Percentiles rank a stretch among this genome's conserved stretches.
These are phyloP conservation scores for Homalodisca vitripennis DNA, from an alignment of 1,140 invertebrate genomes.

Conservation along the genomic window DNA sequence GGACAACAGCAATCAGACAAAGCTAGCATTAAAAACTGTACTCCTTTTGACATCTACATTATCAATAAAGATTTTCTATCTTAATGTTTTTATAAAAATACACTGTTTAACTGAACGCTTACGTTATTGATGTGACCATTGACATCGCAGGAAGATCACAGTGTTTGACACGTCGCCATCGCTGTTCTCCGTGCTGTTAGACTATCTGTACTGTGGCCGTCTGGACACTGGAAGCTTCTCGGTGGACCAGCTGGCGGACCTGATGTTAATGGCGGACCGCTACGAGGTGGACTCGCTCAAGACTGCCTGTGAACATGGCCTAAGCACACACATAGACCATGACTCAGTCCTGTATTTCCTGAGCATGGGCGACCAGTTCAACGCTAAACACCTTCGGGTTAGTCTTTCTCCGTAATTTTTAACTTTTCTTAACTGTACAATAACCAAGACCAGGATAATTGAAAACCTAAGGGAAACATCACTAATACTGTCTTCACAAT, in stretches of 20 bases:
- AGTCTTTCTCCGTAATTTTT: too few relatives aligned
- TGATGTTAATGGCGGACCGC: constrained; percentile 59
- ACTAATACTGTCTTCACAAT: too few relatives aligned
- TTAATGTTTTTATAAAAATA: too few relatives aligned
- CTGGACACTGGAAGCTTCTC: constrained; percentile 52
- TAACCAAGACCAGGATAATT: too few relatives aligned
- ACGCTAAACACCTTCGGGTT: constrained; percentile 59
- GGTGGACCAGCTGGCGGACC: constrained; percentile 62
- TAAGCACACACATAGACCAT: constrained; percentile 59
- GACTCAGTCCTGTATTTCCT: constrained; percentile 64
- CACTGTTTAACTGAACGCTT: too few relatives aligned
- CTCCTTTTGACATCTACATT: too few relatives aligned
- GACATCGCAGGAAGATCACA: constrained; percentile 62
- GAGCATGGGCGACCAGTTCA: constrained; percentile 65
- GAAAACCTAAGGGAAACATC: too few relatives aligned
- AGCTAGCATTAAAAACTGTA: too few relatives aligned
- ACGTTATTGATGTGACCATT: too few relatives aligned
- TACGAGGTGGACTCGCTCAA: constrained; percentile 59
- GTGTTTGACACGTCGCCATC: constrained; percentile 63
- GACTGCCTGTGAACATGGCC: constrained; percentile 59
- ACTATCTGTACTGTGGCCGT: constrained; percentile 64
- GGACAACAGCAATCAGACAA: too few relatives aligned
- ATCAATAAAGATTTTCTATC: too few relatives aligned
- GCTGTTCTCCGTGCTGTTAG: constrained; percentile 60
- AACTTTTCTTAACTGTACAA: too few relatives aligned